These are phyloP conservation scores for Pterocles burchelli DNA, from an alignment of 2,113 vertebrate genomes.

Conservation along the genomic window DNA sequence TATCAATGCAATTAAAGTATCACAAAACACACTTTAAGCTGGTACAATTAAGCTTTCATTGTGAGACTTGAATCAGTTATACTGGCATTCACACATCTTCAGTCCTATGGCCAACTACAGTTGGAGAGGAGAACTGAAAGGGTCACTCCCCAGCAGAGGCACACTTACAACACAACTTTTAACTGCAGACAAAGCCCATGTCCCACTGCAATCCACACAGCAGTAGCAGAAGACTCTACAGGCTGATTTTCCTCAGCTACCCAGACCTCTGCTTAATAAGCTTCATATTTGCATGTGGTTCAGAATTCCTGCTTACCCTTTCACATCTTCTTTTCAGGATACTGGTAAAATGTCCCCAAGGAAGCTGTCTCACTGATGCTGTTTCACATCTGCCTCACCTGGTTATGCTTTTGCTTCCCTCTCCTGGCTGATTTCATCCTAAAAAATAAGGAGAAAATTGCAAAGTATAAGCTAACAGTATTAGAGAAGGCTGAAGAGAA, in stretches of 20 bases:
- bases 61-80: background rate
- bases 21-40: background rate
- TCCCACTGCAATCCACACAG: background rate
- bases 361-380: background rate
- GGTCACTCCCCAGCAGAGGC: background rate
- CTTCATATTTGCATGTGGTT: background rate
- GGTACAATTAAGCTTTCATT: background rate
- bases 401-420: background rate
- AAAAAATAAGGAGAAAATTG: background rate
- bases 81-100: background rate
- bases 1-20: background rate
- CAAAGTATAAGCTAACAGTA: background rate
- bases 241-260: background rate
- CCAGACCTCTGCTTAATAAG: background rate
- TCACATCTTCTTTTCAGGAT: background rate
- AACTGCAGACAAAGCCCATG: background rate
- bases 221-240: background rate
- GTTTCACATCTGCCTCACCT: background rate
- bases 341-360: background rate
- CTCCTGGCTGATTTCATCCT: background rate
- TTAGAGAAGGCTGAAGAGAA: background rate
- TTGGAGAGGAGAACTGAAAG: background rate
- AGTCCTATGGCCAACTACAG: background rate
- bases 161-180: background rate
- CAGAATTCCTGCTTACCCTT: background rate